Conservation (phyloP, 2,113 vertebrate genomes). For the Furnarius figulus region DNA sequence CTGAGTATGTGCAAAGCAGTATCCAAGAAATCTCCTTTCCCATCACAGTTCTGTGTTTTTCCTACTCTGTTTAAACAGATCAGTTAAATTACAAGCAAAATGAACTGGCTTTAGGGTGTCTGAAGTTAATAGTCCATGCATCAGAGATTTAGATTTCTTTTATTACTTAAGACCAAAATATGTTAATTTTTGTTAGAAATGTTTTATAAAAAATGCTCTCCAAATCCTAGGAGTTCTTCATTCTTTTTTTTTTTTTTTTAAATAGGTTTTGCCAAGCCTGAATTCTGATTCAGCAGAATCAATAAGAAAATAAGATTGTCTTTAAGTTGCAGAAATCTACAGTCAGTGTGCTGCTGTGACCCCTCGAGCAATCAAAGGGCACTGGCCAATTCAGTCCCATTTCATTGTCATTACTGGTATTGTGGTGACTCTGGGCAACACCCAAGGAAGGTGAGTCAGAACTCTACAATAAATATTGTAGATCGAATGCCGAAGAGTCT, state of each 20-base stretch:
- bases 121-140: not conserved
- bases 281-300: constrained; percentile 17
- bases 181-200: not conserved
- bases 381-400: not conserved
- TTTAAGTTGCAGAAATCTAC: not conserved
- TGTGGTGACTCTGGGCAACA: constrained; percentile 19
- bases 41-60: not conserved
- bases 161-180: not conserved
- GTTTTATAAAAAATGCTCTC: not conserved
- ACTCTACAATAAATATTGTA: constrained; percentile 37
- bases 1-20: not conserved
- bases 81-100: not conserved
- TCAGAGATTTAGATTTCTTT: not conserved
- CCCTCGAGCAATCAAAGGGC: not conserved
- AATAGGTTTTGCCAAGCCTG: not conserved
- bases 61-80: not conserved
- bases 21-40: not conserved
- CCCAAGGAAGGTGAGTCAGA: constrained; percentile 55
- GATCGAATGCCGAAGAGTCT: constrained; percentile 8
- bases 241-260: not conserved
- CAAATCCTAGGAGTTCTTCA: not conserved
- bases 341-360: not conserved
- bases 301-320: not conserved
- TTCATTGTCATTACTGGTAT: constrained; percentile 30
- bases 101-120: not conserved